Evolutionary conservation across 1,140 invertebrate species (phyloP), one percentile per base, ranked within the genome.

Genomic region (Ericerus pela): DNA sequence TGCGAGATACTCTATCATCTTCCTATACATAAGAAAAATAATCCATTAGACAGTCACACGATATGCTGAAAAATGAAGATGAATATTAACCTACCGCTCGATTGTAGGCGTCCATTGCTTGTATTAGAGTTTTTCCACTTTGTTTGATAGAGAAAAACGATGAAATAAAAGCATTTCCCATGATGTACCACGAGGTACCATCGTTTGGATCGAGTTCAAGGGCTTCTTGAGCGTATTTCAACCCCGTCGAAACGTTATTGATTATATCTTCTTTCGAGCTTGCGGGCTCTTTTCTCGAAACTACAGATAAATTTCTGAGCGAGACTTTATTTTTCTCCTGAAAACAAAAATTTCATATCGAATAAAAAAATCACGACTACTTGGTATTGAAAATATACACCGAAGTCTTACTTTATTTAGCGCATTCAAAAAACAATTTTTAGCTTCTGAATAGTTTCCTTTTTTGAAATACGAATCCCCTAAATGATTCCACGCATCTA

Each of bases 401-500:
- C n/a, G n/a, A n/a, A n/a, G n/a, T 72, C 72, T 71, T 74, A 88
- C 86, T 74, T 88, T 79, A 67, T 80, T 80, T 30, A 91, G 69
- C 60, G 86, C 85, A 60, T 82, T 82, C 62, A 79, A 75, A 71
- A 92, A 92, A 69, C 88, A 92, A 64, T 84, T 87, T 64, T 82
- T 84, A 1, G 88, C 86, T 61, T 85, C 80, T 61, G 78, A 73
- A 24, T 89, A 72, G 66, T 90, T 84, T 63, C 82, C 77, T 68
- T 85, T 85, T 68, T 91, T 91, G 81, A 85, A 91, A 68, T 88
- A 89, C 68, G 84, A 88, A 68, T 90, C 86, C 5, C 88, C 89
- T 10, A 94, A 72, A 66, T 90, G 82, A 67, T 91, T 91, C 88
- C 88, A 93, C 4, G 87, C 88, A 57, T 86, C 81, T 1, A 85